These are phyloP conservation scores for Schizotus pectinicornis DNA, from an alignment of 2,888 invertebrate species.

Conservation along the genomic window DNA sequence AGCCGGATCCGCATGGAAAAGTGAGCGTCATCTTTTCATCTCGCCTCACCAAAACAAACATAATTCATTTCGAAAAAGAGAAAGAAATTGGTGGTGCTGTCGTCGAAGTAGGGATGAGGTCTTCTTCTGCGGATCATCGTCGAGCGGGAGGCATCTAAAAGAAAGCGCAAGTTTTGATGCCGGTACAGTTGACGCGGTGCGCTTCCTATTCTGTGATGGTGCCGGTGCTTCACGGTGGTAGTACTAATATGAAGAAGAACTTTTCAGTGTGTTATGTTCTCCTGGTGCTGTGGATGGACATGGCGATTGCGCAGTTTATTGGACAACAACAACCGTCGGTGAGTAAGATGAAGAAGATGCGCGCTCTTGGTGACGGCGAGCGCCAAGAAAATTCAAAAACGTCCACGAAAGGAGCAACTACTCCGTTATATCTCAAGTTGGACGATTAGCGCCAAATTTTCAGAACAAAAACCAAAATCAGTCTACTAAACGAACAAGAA, in stretches of 20 bases:
- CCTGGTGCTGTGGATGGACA: constrained; percentile 44
- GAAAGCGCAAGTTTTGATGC: constrained; percentile 14
- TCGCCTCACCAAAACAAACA: constrained; percentile 12
- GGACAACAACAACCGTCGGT: constrained; percentile 45
- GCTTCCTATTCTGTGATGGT: constrained; percentile 12
- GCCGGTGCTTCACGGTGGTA: constrained; percentile 31
- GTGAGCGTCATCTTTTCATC: constrained; percentile 4
- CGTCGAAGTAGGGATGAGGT: constrained; percentile 14
- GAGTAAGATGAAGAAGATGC: constrained; percentile 27
- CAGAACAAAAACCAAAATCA: too few species aligned
- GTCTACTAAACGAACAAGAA: too few species aligned
- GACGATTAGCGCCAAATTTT: too few species aligned
- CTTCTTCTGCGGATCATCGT: constrained; percentile 6
- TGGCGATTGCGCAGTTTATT: constrained; percentile 48
- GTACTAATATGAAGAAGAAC: constrained; percentile 45
- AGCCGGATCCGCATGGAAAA: not conserved
- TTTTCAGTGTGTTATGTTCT: constrained; percentile 45
- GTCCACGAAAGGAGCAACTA: too few species aligned
- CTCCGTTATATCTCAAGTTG: too few species aligned
- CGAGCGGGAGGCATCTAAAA: constrained; percentile 21
- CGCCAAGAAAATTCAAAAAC: not conserved
- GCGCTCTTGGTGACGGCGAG: constrained; percentile 5
- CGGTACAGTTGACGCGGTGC: constrained; percentile 15
- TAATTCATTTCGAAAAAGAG: constrained; percentile 21
- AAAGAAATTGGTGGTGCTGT: constrained; percentile 15